Base-by-base conservation (phyloP, 2,888 invertebrate species). In the Stenoptilia bipunctidactyla region DNA sequence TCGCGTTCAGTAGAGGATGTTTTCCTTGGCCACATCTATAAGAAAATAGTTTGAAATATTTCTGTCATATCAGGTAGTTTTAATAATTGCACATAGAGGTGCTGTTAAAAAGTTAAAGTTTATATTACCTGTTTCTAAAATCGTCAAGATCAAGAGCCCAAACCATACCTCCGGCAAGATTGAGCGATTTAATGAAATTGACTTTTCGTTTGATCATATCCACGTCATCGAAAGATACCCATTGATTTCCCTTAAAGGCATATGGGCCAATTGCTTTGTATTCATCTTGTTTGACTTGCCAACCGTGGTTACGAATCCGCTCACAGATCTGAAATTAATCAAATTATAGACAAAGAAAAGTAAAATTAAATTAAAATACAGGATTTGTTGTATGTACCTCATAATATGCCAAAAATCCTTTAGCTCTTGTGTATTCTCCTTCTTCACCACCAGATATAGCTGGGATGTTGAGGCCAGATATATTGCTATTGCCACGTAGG, bases 101-200 rank as follows among this genome's bases (percentile, higher is more conserved):
- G n/a, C n/a, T n/a, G n/a, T n/a, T n/a, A n/a, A n/a, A n/a, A n/a
- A 20, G 20, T 20, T 20, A 5, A 20, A 20, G 8, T 5, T 5
- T 20, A 27, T 10, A 15, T 37, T 60, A 83, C 83, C 82, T 86
- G 58, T 91, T 90, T 46, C 87, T 88, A 61, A 94, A 95, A 68
- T 96, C 95, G 52, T 96, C 95, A 50, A 95, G 86, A 77, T 95
- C 95, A 27, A 95, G 74, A 0, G 95, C 94, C 95, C 95, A 95
- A 34, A 95, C 88, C 94, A 95, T 95, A 13, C 93, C 94, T 42
- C 95, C 95, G 10, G 91, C 95, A 13, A 96, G 85, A 45, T 90
- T 87, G 69, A 93, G 84, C 10, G 89, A 86, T 45, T 92, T 88
- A 27, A 95, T 89, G 55, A 90, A 90, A 53, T 93, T 88, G 0